Evolutionary conservation across 2,797 vertebrate species (phyloP).

Genomic region (Anas bahamensis): DNA sequence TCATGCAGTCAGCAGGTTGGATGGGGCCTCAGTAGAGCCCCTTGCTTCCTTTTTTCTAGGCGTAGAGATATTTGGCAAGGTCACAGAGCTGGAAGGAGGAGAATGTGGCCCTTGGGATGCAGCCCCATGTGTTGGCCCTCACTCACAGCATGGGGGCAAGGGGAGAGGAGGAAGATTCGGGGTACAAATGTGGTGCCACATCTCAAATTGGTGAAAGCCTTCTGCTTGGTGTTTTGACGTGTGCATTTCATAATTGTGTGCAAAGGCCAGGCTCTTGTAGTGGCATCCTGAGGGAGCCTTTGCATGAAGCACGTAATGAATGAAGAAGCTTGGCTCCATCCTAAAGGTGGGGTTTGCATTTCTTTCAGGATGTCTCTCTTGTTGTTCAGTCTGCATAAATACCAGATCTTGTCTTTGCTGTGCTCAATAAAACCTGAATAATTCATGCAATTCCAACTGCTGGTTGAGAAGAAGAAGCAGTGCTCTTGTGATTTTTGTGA

Average conservation of each 20-base stretch:
- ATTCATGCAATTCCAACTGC: neutral
- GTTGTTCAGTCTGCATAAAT: neutral
- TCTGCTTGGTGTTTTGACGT: neutral
- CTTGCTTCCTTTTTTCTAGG: neutral
- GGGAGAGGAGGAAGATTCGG: neutral
- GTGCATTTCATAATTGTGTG: neutral
- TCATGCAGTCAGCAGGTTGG: neutral
- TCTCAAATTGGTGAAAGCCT: neutral
- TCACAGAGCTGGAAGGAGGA: neutral
- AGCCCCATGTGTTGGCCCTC: accelerated
- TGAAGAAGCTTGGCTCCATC: neutral
- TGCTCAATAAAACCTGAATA: neutral
- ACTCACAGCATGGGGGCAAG: neutral
- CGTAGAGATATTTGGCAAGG: neutral
- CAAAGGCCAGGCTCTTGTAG: neutral
- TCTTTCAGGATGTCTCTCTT: neutral
- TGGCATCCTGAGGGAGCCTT: neutral
- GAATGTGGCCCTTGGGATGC: neutral
- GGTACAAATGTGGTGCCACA: accelerated
- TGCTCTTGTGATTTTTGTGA: neutral
- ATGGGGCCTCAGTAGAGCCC: neutral
- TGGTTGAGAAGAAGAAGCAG: neutral
- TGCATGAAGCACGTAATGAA: neutral
- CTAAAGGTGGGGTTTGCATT: neutral
- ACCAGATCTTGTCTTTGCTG: neutral